A percentile compares a stretch with the other conserved stretches of the same genome.
phyloP scores from a whole-genome alignment of 2,113 vertebrate genomes.

The Cyanoramphus novaezelandiae region DNA sequence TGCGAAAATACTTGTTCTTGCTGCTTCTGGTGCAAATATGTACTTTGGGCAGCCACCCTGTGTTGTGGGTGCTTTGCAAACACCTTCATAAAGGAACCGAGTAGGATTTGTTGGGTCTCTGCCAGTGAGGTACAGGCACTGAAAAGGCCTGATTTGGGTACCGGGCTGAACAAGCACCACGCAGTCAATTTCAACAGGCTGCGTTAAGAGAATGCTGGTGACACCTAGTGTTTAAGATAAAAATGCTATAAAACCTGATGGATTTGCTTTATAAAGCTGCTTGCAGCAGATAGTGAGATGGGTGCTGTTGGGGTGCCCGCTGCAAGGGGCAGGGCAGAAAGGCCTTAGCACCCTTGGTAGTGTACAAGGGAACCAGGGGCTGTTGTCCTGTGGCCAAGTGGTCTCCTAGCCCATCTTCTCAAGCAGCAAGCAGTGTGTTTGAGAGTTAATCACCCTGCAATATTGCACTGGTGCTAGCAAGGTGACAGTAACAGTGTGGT shows the following conservation, averaged over 20 bases:
- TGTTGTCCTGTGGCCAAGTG: not conserved
- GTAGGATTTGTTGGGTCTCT: not conserved
- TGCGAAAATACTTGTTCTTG: not conserved
- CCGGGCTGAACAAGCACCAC: not conserved
- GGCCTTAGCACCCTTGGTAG: not conserved
- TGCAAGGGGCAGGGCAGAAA: not conserved
- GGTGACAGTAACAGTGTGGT: accelerated
- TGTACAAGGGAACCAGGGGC: too few relatives aligned
- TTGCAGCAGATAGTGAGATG: not conserved
- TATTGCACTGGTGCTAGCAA: accelerated
- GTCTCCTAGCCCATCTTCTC: not conserved
- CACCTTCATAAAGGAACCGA: not conserved
- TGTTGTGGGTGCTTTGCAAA: not conserved
- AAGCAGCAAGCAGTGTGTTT: too few relatives aligned
- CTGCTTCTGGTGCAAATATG: not conserved
- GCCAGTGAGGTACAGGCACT: not conserved
- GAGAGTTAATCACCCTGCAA: not conserved
- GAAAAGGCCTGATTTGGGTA: not conserved
- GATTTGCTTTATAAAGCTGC: not conserved
- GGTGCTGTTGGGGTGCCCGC: not conserved
- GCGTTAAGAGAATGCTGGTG: conserved; percentile 65
- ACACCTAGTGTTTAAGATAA: conserved; percentile 70
- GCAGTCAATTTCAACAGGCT: not conserved
- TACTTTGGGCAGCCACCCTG: not conserved
- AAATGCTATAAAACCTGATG: accelerated